Percentiles rank a stretch among this genome's conserved stretches.
Evolutionary conservation across 2,797 vertebrate species (phyloP).

Genomic region (Acomys russatus): DNA sequence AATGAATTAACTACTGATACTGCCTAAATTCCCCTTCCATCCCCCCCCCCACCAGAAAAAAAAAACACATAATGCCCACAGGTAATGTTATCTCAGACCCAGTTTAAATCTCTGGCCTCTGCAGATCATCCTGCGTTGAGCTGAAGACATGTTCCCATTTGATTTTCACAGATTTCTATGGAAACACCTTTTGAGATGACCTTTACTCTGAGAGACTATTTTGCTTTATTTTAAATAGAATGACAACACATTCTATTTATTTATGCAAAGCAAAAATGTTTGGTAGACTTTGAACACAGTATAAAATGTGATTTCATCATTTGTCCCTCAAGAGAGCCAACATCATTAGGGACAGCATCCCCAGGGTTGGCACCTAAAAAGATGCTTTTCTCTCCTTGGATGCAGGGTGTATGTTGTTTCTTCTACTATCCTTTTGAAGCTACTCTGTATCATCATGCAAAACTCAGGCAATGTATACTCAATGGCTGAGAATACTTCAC

Average conservation of each 20-base stretch:
- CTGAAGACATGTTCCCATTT: constrained; percentile 76
- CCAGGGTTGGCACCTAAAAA: constrained; percentile 67
- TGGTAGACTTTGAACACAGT: constrained; percentile 68
- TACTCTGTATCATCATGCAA: constrained; percentile 21
- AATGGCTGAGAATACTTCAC: constrained; percentile 17
- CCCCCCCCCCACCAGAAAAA: neutral
- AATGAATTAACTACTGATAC: constrained; percentile 32
- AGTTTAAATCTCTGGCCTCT: constrained; percentile 58
- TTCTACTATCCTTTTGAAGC: constrained; percentile 65
- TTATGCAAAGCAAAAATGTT: constrained; percentile 80
- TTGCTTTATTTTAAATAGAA: constrained; percentile 79
- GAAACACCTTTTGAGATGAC: constrained; percentile 84
- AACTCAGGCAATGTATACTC: constrained; percentile 50
- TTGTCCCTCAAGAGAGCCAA: constrained; percentile 54
- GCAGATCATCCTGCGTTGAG: constrained; percentile 77
- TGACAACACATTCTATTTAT: constrained; percentile 81
- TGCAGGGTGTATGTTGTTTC: constrained; percentile 27
- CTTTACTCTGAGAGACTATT: constrained; percentile 75
- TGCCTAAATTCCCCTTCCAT: neutral
- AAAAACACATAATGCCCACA: neutral
- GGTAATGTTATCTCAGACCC: constrained; percentile 28
- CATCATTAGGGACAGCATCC: constrained; percentile 47
- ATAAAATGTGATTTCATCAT: constrained; percentile 76
- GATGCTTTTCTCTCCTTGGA: constrained; percentile 37
- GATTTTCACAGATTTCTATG: constrained; percentile 85